Conservation (phyloP, 2,797 vertebrate species). For the Neosilurus mollespiculum region DNA sequence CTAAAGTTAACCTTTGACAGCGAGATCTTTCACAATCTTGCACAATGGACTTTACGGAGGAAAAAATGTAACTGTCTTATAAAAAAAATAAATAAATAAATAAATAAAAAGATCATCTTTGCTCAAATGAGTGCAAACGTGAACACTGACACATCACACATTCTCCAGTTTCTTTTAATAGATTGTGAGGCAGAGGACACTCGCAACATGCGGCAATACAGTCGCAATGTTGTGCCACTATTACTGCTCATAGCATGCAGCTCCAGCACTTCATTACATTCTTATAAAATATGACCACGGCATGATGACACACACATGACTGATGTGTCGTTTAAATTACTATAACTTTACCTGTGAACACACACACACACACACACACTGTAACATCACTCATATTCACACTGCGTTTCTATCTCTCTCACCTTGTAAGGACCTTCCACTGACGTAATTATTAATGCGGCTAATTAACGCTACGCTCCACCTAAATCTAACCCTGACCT, state of each 20-base stretch:
- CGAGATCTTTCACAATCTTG: neutral
- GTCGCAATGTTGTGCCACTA: slow-evolving; percentile 2
- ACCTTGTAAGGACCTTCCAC: neutral
- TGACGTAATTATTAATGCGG: neutral
- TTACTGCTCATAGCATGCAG: neutral
- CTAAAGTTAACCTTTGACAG: no score
- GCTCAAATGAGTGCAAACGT: neutral
- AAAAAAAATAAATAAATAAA: no score
- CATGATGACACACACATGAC: neutral
- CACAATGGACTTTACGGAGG: neutral
- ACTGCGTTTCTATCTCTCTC: no score
- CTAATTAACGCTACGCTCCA: neutral
- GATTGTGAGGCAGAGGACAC: neutral
- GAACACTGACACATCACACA: neutral
- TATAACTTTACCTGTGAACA: neutral
- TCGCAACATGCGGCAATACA: slow-evolving; percentile 13
- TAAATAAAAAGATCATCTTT: neutral
- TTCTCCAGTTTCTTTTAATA: neutral
- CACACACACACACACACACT: neutral
- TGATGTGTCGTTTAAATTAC: neutral
- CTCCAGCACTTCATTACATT: neutral
- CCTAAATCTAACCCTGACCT: neutral
- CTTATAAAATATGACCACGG: neutral
- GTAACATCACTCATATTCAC: neutral
- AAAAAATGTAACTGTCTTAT: no score